Conservation (phyloP, 2,113 vertebrate species). For the Protomyctophum bolini region DNA sequence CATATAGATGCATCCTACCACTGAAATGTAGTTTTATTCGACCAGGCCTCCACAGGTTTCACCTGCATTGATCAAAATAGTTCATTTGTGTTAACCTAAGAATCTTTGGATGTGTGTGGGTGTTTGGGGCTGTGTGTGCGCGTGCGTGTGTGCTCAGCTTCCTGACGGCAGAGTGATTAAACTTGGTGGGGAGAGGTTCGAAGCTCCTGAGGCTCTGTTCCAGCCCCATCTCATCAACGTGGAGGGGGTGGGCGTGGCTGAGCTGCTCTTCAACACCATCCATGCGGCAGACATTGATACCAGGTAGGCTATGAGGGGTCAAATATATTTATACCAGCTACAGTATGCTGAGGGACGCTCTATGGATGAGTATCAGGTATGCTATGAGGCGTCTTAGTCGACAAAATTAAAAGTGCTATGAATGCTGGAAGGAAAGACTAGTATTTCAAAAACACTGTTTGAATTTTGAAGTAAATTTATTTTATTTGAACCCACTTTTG, state of each 20-base stretch:
- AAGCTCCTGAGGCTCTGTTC: slow-evolving; percentile 97
- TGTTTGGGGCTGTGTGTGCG: slow-evolving; percentile 7
- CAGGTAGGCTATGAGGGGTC: slow-evolving; percentile 77
- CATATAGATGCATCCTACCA: too few species aligned
- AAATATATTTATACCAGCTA: too few species aligned
- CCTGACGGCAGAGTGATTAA: slow-evolving; percentile 98
- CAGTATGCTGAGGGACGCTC: too few species aligned
- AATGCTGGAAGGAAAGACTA: too few species aligned
- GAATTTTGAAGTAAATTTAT: too few species aligned
- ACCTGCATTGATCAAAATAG: too few species aligned
- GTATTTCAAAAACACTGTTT: too few species aligned
- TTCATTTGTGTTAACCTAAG: too few species aligned
- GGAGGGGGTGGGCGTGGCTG: slow-evolving; percentile 96
- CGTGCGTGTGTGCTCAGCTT: slow-evolving; percentile 78
- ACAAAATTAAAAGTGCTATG: too few species aligned
- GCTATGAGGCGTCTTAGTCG: neutral
- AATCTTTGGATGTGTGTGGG: slow-evolving; percentile 23
- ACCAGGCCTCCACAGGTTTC: too few species aligned
- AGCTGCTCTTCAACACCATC: slow-evolving; percentile 98
- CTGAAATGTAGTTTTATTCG: too few species aligned
- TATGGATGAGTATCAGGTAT: slow-evolving; percentile 83
- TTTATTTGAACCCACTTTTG: too few species aligned
- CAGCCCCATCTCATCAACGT: slow-evolving; percentile 99
- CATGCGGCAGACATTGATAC: slow-evolving; percentile 98
- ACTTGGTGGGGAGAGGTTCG: slow-evolving; percentile 97